Base-by-base conservation (phyloP, 2,113 vertebrate species). In the Sclerurus mexicanus region DNA sequence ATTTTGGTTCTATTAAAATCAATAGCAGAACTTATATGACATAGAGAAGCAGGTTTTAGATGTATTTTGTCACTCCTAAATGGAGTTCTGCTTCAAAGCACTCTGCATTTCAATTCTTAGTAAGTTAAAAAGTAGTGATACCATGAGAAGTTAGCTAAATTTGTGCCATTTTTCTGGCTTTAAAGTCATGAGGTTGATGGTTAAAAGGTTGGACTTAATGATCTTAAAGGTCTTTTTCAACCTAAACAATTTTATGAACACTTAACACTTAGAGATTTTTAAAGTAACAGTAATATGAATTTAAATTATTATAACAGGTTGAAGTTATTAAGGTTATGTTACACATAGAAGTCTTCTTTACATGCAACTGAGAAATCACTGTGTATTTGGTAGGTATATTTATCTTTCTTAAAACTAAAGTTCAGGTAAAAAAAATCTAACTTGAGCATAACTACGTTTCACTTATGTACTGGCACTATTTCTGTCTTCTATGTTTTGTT, bases 121-220 rank as follows among this genome's bases (percentile, higher is more conserved):
- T 47, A 10, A 71, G 44, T 64, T 69, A 33, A 39, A 71, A 52
- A 31, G 4, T 22, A 71, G 6, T 39, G 3, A 33, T 67, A 44
- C 12, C 68, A 11, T 47, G 64, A 24, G 8, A 69, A 64, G 7
- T 40, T 84, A 56, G 25, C 23, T 47, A 62, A 20, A 58, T 46
- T 80, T 63, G 4, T 80, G 6, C 55, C 35, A 44, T 85, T 74
- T 30, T 82, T 8, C 20, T 10, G 4, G 12, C n/a, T 89, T 80
- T 46, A 75, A 55, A 49, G 10, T 58, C 63, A 76, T 21, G 24
- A 58, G 72, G 37, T 62, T 40, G 17, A 62, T 62, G 37, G 25
- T 62, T 62, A 35, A 47, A 16, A 1, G 1, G 6, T 20, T 60
- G n/a, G 9, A 47, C 46, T 79, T 0, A 0, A 30, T 35, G 7